Conservation (phyloP, 2,888 invertebrate genomes). For the Caenorhabditis drosophilae region DNA sequence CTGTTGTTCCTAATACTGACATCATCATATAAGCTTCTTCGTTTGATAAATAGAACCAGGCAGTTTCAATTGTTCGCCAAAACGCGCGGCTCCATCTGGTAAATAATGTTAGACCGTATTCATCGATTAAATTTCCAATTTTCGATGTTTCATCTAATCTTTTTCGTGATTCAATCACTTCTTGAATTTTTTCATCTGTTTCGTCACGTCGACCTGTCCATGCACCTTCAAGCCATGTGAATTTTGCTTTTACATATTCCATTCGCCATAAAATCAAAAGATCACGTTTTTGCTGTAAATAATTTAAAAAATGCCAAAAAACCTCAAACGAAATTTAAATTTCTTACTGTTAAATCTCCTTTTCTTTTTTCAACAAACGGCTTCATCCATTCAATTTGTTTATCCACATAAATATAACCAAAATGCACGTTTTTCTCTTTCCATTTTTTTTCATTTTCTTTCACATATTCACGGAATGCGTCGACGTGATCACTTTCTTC, state of each 20-base stretch:
- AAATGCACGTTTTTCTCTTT: constrained; percentile 38
- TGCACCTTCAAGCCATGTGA: constrained; percentile 55
- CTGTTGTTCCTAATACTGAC: constrained; percentile 57
- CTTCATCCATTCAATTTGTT: constrained; percentile 57
- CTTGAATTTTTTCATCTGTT: constrained; percentile 41
- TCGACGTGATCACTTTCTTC: constrained; percentile 49
- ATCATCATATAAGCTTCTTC: constrained; percentile 65
- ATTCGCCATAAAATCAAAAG: constrained; percentile 64
- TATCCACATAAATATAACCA: constrained; percentile 54
- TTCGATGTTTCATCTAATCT: constrained; percentile 41
- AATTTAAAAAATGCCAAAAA: background rate
- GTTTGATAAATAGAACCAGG: constrained; percentile 63
- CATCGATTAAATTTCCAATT: constrained; percentile 37
- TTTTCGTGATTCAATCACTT: constrained; percentile 40
- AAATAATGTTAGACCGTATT: constrained; percentile 57
- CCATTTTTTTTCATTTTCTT: constrained; percentile 26
- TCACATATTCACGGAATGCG: constrained; percentile 48
- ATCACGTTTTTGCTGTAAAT: constrained; percentile 44
- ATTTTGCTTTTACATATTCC: constrained; percentile 58
- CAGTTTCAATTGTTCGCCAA: constrained; percentile 55
- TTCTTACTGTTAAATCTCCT: constrained; percentile 16
- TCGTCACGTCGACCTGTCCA: constrained; percentile 48
- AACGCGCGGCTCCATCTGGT: constrained; percentile 49
- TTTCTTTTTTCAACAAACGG: constrained; percentile 52
- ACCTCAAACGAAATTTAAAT: background rate